Evolutionary conservation across 2,888 invertebrate genomes (phyloP).

Genomic region (Apodemia hepburni): DNA sequence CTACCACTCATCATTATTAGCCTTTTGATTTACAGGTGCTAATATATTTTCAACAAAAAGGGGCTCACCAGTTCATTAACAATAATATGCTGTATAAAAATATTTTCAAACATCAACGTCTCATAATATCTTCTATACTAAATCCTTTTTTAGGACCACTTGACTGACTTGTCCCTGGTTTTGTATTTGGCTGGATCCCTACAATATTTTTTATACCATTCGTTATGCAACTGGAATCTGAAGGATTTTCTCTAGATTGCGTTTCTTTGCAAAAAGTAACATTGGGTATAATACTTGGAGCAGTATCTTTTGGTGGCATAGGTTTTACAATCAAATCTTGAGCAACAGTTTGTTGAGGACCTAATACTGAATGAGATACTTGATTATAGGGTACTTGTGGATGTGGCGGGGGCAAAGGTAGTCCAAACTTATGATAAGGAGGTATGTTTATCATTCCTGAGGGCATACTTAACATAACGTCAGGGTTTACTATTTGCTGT

Average conservation of each 20-base stretch:
- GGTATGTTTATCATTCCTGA: slow-evolving; percentile 68
- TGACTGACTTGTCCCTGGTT: slow-evolving; percentile 78
- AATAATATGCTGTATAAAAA: not conserved
- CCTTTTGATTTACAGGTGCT: too few species aligned
- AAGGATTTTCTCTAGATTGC: slow-evolving; percentile 47
- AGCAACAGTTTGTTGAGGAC: slow-evolving; percentile 73
- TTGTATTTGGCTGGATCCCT: slow-evolving; percentile 71
- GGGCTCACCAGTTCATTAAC: too few species aligned
- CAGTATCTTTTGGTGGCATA: slow-evolving; percentile 68
- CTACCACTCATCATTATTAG: too few species aligned
- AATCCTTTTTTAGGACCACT: slow-evolving; percentile 89
- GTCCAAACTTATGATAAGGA: slow-evolving; percentile 69
- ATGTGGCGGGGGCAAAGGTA: slow-evolving; percentile 70
- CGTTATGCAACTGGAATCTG: slow-evolving; percentile 60
- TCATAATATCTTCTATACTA: slow-evolving; percentile 95
- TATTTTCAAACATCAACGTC: slow-evolving; percentile 79
- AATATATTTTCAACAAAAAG: too few species aligned
- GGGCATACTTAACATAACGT: slow-evolving; percentile 61
- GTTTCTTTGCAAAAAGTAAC: slow-evolving; percentile 59
- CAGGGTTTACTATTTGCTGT: slow-evolving; percentile 49
- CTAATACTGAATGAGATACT: slow-evolving; percentile 58
- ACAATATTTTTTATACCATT: slow-evolving; percentile 75
- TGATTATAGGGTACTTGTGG: slow-evolving; percentile 64
- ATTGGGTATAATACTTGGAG: slow-evolving; percentile 57
- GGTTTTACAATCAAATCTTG: slow-evolving; percentile 78